Evolutionary conservation across 2,797 vertebrate genomes (phyloP).

Genomic region (Cirrhinus mrigala): DNA sequence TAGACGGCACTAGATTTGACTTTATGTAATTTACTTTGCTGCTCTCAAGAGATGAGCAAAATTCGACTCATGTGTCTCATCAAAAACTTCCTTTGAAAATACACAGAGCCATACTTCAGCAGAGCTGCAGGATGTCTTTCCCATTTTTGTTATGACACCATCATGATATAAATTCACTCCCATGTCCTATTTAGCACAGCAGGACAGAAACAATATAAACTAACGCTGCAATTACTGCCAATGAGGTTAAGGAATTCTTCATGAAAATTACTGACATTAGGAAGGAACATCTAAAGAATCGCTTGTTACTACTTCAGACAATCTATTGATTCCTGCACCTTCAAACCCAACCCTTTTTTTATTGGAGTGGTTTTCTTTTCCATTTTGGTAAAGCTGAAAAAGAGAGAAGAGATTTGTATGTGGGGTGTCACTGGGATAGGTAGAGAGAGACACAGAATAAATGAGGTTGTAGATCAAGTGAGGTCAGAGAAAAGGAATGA

Average conservation of each 20-base stretch:
- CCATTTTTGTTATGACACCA: conserved; percentile 1
- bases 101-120: not conserved
- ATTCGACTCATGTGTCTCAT: not conserved
- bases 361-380: not conserved
- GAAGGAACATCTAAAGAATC: not conserved
- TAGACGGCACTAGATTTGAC: not conserved
- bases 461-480: conserved; percentile 29
- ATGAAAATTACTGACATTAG: not conserved
- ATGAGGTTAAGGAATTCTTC: not conserved
- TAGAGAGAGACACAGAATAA: not conserved
- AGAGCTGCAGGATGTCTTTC: not conserved
- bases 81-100: not conserved
- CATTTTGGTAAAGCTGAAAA: conserved; percentile 4
- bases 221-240: not conserved
- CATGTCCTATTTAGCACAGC: not conserved
- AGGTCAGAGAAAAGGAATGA: conserved; percentile 19
- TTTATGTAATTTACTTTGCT: not conserved
- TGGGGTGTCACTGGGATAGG: not conserved
- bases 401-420: conserved; percentile 27
- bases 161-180: not conserved
- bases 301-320: not conserved
- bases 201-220: not conserved
- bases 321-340: not conserved
- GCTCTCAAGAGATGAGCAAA: not conserved
- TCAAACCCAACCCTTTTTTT: not conserved